Percentiles rank a stretch among this genome's conserved stretches.
Evolutionary conservation across 2,888 invertebrate genomes (phyloP).

Genomic region (Elysia crispata): DNA sequence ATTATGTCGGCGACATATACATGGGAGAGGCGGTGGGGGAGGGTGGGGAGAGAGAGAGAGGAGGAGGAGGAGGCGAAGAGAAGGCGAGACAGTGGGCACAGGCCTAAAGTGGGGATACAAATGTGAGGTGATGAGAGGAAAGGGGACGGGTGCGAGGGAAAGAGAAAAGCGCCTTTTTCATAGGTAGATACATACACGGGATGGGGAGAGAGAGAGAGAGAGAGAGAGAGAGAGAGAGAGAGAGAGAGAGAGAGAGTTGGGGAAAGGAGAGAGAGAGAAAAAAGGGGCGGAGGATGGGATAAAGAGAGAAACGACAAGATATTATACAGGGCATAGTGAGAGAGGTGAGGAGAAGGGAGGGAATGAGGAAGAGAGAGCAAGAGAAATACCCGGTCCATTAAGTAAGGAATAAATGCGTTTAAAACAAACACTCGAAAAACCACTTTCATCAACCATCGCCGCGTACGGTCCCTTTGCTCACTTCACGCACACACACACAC

Average conservation of each 20-base stretch:
- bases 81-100: too few relatives aligned
- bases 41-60: too few relatives aligned
- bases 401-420: conserved; percentile 18
- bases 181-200: too few relatives aligned
- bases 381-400: conserved; percentile 21
- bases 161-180: too few relatives aligned
- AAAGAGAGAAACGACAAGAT: neutral
- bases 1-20: too few relatives aligned
- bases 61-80: too few relatives aligned
- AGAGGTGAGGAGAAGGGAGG: neutral
- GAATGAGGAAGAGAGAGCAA: too few relatives aligned
- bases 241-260: neutral
- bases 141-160: too few relatives aligned
- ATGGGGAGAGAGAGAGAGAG: neutral
- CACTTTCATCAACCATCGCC: conserved; percentile 32
- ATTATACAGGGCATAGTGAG: neutral
- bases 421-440: conserved; percentile 39
- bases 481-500: neutral
- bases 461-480: neutral
- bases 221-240: neutral
- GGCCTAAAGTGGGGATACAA: too few relatives aligned
- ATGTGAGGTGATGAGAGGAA: too few relatives aligned
- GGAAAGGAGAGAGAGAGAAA: too few relatives aligned
- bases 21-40: too few relatives aligned
- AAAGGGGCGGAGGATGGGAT: neutral